phyloP scores from a whole-genome alignment of 2,888 invertebrate genomes.

The Mactromeris polynyma region DNA sequence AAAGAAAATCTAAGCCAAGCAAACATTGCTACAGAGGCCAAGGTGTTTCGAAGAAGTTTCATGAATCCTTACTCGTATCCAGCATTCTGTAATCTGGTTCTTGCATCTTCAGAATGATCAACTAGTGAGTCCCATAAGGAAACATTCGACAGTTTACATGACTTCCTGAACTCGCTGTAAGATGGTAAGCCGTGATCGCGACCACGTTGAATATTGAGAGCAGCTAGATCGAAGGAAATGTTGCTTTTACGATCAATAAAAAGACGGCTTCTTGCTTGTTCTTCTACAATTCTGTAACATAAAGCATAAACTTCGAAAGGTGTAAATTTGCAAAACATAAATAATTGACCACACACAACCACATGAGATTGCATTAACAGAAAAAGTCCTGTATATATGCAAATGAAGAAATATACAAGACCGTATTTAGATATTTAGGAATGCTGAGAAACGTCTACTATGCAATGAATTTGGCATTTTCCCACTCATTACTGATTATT shows the following conservation, averaged over 20 bases:
- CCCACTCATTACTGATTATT: too few species aligned
- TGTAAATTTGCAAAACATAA: neutral
- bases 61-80: constrained; percentile 19
- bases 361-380: too few species aligned
- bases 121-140: neutral
- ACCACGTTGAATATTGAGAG: constrained; percentile 53
- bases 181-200: constrained; percentile 49
- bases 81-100: neutral
- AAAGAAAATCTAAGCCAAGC: too few species aligned
- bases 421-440: too few species aligned
- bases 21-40: too few species aligned
- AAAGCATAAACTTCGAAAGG: neutral
- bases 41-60: too few species aligned
- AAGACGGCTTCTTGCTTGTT: constrained; percentile 27
- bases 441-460: too few species aligned
- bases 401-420: too few species aligned
- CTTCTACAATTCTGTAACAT: constrained; percentile 42
- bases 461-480: too few species aligned
- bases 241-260: constrained; percentile 12
- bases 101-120: neutral
- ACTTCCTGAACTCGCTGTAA: constrained; percentile 23
- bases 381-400: too few species aligned
- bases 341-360: neutral
- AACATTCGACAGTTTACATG: neutral
- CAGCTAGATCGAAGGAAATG: constrained; percentile 39